phyloP scores from a whole-genome alignment of 1,140 invertebrate species.

The Eriosoma lanigerum region DNA sequence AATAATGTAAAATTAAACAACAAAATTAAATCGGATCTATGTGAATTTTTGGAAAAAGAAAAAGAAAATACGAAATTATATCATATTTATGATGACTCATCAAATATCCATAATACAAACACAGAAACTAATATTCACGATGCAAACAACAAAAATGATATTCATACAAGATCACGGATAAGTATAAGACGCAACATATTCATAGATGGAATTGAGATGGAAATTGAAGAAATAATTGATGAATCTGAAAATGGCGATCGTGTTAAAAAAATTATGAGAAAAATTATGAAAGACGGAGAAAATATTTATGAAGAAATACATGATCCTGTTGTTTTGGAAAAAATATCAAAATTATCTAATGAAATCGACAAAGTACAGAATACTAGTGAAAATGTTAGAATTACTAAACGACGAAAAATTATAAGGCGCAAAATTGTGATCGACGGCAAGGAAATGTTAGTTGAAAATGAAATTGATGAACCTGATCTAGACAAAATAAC shows the following conservation, averaged over 20 bases:
- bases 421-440: neutral
- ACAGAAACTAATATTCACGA: too few species aligned
- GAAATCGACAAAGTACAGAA: neutral
- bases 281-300: conserved; percentile 47
- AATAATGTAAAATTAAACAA: too few species aligned
- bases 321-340: neutral
- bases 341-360: neutral
- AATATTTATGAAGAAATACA: neutral
- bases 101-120: too few species aligned
- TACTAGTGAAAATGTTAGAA: neutral
- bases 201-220: neutral
- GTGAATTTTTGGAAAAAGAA: conserved; percentile 1
- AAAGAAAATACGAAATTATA: neutral
- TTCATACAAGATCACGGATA: neutral
- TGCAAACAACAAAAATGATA: too few species aligned
- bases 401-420: neutral
- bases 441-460: neutral
- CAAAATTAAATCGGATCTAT: neutral
- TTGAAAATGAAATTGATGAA: neutral
- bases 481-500: neutral
- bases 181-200: neutral
- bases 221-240: neutral
- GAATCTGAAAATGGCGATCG: neutral
- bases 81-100: too few species aligned
- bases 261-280: neutral